Base-by-base conservation (phyloP, 2,797 vertebrate genomes). In the Podarcis siculus region DNA sequence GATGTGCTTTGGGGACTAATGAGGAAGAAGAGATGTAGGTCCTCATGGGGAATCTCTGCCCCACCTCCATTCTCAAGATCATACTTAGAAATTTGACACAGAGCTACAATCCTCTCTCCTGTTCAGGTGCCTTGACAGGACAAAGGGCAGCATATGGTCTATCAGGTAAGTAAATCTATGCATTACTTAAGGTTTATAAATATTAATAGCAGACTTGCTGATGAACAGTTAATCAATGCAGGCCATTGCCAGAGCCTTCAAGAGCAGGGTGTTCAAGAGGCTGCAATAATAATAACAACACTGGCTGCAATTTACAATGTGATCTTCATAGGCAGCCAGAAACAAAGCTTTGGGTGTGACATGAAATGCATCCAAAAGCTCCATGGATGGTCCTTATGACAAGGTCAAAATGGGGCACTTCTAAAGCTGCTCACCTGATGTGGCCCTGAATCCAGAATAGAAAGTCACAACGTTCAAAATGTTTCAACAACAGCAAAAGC, bases 1-100 rank as follows among this genome's bases (percentile, higher is more conserved):
- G 42, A 91, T 95, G 93, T 94, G 94, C 91, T 90, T 82, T 71
- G 95, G 76, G 82, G 77, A 79, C 90, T 94, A 93, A 95, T 95
- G 92, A 94, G 92, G 86, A 83, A 87, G 55, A 42, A 25, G 25
- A 84, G 66, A 0, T 80, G 1, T 82, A 73, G 10, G 67, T 69
- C 32, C 86, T 92, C 73, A 17, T 71, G 75, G 39, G 15, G 23
- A 19, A 37, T 30, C 15, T 39, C 45, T 15, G 32, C 19, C 27
- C 4, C 8, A 45, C 42, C 82, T 89, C 88, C 79, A 82, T 35
- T 69, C 49, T 49, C 55, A 90, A 87, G 86, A 76, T 49, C 23
- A 0, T 0, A 77, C 39, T 35, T 0, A 3, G 17, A 32, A 73
- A 32, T 10, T 49, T 49, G 35, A 79, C 39, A 76, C 19, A 1